phyloP scores from a whole-genome alignment of 2,888 invertebrate genomes.

The Hypsopygia costalis region DNA sequence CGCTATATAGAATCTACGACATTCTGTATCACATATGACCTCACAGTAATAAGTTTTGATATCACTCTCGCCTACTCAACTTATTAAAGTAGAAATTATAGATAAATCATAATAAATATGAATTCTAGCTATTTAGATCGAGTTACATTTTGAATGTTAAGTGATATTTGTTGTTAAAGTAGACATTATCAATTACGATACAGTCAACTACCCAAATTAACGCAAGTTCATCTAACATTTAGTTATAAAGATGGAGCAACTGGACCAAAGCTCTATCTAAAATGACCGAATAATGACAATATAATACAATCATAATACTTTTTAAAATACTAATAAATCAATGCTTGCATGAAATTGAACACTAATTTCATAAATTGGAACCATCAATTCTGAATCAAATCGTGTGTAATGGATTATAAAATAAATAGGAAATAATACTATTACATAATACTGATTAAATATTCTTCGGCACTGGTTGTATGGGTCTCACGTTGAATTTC shows the following conservation, averaged over 20 bases:
- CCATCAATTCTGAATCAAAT: not conserved
- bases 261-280: not conserved
- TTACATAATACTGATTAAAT: constrained; percentile 48
- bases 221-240: too few relatives aligned
- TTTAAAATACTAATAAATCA: constrained; percentile 5
- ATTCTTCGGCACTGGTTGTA: constrained; percentile 70
- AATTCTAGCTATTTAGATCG: too few relatives aligned
- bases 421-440: constrained; percentile 9
- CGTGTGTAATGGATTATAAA: not conserved
- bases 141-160: too few relatives aligned
- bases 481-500: constrained; percentile 63
- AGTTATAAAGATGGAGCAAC: not conserved
- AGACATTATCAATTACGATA: too few relatives aligned
- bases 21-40: too few relatives aligned
- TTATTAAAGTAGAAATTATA: too few relatives aligned
- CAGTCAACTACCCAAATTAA: too few relatives aligned
- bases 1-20: too few relatives aligned
- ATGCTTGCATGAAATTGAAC: constrained; percentile 5
- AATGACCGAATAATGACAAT: not conserved
- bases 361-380: not conserved
- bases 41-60: too few relatives aligned
- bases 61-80: too few relatives aligned
- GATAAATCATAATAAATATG: too few relatives aligned
- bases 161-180: too few relatives aligned
- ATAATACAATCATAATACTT: constrained; percentile 5